Evolutionary conservation across 2,888 invertebrate genomes (phyloP).

Genomic region (Synanthedon andrenaeformis): DNA sequence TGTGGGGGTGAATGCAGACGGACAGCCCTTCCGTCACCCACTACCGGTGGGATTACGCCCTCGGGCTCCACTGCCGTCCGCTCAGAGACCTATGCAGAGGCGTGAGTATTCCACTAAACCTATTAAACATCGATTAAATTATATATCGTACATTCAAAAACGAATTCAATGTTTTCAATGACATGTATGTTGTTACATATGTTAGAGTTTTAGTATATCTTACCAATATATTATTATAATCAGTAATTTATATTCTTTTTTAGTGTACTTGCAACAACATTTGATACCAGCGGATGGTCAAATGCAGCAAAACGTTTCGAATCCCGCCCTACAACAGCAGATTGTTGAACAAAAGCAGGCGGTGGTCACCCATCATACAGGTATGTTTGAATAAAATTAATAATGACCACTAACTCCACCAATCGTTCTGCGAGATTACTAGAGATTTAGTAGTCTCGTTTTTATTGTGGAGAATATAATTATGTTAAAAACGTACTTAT

Average conservation of each 20-base stretch:
- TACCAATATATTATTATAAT: too few relatives aligned
- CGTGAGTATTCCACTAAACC: slow-evolving; percentile 1
- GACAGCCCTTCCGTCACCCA: slow-evolving; percentile 78
- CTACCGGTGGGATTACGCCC: slow-evolving; percentile 65
- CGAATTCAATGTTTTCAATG: background rate
- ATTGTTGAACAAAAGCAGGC: slow-evolving; percentile 48
- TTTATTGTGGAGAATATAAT: slow-evolving; percentile 52
- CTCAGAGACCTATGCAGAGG: slow-evolving; percentile 23
- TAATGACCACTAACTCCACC: slow-evolving; percentile 28
- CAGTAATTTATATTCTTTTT: background rate
- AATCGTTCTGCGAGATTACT: slow-evolving; percentile 57
- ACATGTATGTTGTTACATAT: background rate
- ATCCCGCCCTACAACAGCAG: slow-evolving; percentile 32
- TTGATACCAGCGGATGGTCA: slow-evolving; percentile 37
- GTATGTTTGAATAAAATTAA: slow-evolving; percentile 18
- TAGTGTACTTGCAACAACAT: slow-evolving; percentile 33
- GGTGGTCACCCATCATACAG: slow-evolving; percentile 27
- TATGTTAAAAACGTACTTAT: background rate
- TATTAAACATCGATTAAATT: too few relatives aligned
- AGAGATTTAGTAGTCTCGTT: slow-evolving; percentile 48
- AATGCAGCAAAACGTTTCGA: slow-evolving; percentile 37
- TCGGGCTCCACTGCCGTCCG: slow-evolving; percentile 34
- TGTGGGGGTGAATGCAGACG: slow-evolving; percentile 36
- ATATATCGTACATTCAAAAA: background rate
- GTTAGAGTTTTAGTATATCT: too few relatives aligned